Conservation (phyloP, 2,888 invertebrate species). For the Leucophora obtusa region DNA sequence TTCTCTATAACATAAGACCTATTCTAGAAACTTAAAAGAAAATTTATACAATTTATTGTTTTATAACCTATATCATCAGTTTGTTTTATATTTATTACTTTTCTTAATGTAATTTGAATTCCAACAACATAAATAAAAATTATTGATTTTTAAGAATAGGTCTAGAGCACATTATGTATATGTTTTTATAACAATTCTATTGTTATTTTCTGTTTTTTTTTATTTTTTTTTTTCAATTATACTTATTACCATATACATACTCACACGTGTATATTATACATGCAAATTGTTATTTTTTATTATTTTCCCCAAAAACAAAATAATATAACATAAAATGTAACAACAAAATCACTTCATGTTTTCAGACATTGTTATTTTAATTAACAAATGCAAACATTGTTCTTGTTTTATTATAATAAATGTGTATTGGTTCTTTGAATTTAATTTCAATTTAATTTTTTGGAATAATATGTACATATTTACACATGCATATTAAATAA, state of each 20-base stretch:
- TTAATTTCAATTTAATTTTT: background rate
- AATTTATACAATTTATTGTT: no score
- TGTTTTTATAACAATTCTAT: no score
- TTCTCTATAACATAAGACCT: no score
- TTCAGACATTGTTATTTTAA: slow-evolving; percentile 17
- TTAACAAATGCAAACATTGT: slow-evolving; percentile 15
- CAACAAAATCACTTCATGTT: background rate
- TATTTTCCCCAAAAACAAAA: background rate
- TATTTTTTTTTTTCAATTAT: background rate
- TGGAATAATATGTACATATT: background rate
- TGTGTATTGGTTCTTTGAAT: background rate
- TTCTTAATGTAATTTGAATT: no score
- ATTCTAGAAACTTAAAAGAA: no score
- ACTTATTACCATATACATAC: background rate
- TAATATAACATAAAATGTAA: background rate
- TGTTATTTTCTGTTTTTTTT: no score
- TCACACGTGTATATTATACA: no score
- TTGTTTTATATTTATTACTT: no score
- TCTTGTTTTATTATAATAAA: background rate
- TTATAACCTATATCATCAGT: no score
- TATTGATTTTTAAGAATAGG: no score
- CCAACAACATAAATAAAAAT: no score
- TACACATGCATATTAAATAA: background rate
- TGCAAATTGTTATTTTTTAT: background rate
- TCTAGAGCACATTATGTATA: no score